Base-by-base conservation (phyloP, 2,888 invertebrate genomes). In the Villa cingulata region DNA sequence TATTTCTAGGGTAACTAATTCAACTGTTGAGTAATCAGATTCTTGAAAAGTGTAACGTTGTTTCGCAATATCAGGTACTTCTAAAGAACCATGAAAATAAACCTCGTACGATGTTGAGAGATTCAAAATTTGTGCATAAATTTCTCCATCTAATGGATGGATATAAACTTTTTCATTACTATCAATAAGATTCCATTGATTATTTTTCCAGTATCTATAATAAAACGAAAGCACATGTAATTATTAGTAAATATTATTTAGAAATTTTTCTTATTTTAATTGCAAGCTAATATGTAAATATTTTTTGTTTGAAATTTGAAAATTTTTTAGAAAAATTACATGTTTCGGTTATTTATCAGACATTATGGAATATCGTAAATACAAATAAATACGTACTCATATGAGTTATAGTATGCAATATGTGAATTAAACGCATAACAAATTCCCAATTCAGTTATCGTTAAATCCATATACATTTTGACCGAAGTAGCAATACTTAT, bases 51-150 rank as follows among this genome's bases (percentile, higher is more conserved):
- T 67, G 38, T 74, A 72, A 36, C 65, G 67, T 55, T 76, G 77
- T 9, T 76, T 77, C 0, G 79, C 74, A 41, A 81, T 73, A 57
- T 81, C 83, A 0, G 81, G 78, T 0, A 79, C 73, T 66, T 84
- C 84, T 23, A 73, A 68, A 0, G 82, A 77, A 1, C 81, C 80
- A 55, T 84, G 83, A 40, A 83, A 58, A 61, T 74, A 74, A 58
- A 83, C 83, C 59, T 75, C 71, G 58, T 80, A 83, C 12, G 77
- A 72, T 1, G 77, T 75, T 0, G 81, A 78, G 57, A 83, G 70
- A 57, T 83, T 81, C 48, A 81, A 76, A n/a, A 83, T 71, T 64
- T 82, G 81, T 1, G 80, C 78, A 61, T 82, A 83, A n/a, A 83
- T 78, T 66, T 83, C 83, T 0, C 84, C 83, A 57, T 83, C 82